phyloP scores from a whole-genome alignment of 2,888 invertebrate genomes.

The Cerceris rybyensis region DNA sequence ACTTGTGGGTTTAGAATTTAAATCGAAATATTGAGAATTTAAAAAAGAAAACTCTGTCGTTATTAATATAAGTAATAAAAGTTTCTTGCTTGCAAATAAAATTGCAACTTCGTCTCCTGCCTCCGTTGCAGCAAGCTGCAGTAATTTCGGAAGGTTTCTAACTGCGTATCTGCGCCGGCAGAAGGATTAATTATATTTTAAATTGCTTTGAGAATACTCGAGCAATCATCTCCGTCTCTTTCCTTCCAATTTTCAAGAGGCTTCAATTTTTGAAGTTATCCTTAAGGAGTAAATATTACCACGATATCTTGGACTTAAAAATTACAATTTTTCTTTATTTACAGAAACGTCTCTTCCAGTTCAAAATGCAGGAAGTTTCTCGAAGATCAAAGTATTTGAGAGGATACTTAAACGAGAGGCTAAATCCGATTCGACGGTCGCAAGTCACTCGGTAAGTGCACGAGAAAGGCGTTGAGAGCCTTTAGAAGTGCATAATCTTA shows the following conservation, averaged over 20 bases:
- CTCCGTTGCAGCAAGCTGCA: too few species aligned
- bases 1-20: too few species aligned
- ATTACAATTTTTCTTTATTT: conserved; percentile 3
- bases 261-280: too few species aligned
- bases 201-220: background rate
- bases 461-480: conserved; percentile 41
- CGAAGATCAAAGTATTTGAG: conserved; percentile 31
- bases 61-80: background rate
- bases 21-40: too few species aligned
- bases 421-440: conserved; percentile 50
- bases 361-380: conserved; percentile 5
- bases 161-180: too few species aligned
- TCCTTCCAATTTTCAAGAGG: background rate
- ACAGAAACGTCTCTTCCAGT: too few species aligned
- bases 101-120: too few species aligned
- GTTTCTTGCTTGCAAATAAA: background rate
- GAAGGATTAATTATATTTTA: background rate
- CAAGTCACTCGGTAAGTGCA: conserved; percentile 40
- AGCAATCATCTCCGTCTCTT: background rate
- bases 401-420: conserved; percentile 31
- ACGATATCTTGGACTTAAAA: background rate
- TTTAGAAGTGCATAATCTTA: conserved; percentile 62
- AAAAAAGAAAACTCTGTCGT: background rate
- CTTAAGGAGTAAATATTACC: too few species aligned
- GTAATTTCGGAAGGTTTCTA: background rate